Base-by-base conservation (phyloP, 2,113 vertebrate genomes). In the Cnemophilus loriae region DNA sequence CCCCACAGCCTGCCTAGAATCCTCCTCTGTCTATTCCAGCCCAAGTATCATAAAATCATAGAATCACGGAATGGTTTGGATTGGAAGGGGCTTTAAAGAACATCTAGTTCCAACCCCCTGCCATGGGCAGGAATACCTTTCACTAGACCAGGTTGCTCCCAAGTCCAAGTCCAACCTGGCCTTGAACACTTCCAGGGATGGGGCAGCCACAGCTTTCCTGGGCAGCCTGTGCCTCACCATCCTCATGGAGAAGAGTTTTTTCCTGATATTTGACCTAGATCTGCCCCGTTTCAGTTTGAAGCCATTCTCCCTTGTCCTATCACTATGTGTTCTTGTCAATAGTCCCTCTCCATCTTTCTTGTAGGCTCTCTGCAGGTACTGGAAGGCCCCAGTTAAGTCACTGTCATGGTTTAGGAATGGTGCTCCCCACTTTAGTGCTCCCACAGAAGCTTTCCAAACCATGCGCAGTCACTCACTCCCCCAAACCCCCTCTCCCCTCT, bases 311-410 rank as follows among this genome's bases (percentile, higher is more conserved):
- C 30, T 47, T 41, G 18, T 73, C 22, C 35, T 65, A 2, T 71
- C 41, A 32, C 49, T 42, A 17, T 19, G 8, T 13, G 10, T 35
- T 65, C 16, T 44, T 57, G 42, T 37, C 37, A 80, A 28, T 10
- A 35, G 17, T 42, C 26, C 35, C 35, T 49, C 9, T 49, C 35
- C 49, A 32, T 71, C 49, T 56, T 42, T 27, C n/a, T 8, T 49
- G 18, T 7, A 37, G 57, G 42, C 14, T 71, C 14, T 35, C 37
- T 26, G 76, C 22, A 57, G 21, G 24, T 23, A 23, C 44, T 37
- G 32, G 59, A 44, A 44, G 37, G 53, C 22, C 27, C 39, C 37
- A 37, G 0, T 57, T 49, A 14, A 0, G 0, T 69, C 22, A 10
- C 52, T 57, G 60, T 14, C 32, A 7, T 32, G 35, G 26, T 67